Evolutionary conservation across 2,888 invertebrate species (phyloP).

Genomic region (Diplazon laetatorius): DNA sequence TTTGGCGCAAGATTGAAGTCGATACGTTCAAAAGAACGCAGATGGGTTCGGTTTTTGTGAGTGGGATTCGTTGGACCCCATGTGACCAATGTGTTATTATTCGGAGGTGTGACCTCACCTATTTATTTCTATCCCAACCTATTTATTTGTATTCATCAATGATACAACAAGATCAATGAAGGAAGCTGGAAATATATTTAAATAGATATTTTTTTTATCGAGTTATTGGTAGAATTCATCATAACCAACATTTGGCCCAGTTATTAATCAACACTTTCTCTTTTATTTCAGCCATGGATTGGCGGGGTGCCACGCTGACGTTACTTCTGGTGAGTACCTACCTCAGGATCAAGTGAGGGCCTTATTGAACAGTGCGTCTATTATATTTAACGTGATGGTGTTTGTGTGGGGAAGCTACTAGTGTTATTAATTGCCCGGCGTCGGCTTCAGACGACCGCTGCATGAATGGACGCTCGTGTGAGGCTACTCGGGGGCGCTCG

Average conservation of each 20-base stretch:
- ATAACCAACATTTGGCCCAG: conserved; percentile 70
- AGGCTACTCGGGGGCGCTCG: conserved; percentile 20
- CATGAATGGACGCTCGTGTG: conserved; percentile 55
- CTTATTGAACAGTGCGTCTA: conserved; percentile 38
- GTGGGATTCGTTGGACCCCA: no score
- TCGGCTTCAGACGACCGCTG: conserved; percentile 51
- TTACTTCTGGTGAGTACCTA: conserved; percentile 78
- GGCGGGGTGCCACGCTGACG: conserved; percentile 75
- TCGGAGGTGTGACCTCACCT: no score
- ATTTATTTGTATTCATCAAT: no score
- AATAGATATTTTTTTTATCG: conserved; percentile 4
- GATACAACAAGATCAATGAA: no score
- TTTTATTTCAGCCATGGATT: conserved; percentile 81
- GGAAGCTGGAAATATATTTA: no score
- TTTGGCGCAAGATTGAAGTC: no score
- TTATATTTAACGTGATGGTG: conserved; percentile 34
- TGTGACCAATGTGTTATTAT: no score
- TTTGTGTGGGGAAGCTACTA: conserved; percentile 25
- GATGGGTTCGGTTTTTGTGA: no score
- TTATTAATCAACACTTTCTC: conserved; percentile 81
- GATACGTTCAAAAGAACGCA: no score
- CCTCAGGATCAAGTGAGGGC: conserved; percentile 29
- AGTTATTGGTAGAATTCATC: neutral
- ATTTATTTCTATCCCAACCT: no score
- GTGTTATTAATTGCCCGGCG: conserved; percentile 57